Evolutionary conservation across 2,888 invertebrate species (phyloP).

Genomic region (Lissonota sp.): DNA sequence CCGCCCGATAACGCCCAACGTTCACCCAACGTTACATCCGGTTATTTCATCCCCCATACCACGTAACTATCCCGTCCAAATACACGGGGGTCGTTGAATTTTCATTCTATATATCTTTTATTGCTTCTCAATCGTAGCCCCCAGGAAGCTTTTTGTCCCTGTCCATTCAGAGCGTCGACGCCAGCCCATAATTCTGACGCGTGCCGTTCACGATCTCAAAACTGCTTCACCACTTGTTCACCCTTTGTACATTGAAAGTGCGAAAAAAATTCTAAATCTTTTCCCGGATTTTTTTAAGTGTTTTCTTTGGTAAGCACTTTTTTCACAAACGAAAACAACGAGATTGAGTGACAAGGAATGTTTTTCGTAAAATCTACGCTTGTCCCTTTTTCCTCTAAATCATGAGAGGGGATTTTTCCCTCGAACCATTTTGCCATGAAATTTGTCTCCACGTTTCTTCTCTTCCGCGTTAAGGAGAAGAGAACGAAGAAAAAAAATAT

Average conservation of each 20-base stretch:
- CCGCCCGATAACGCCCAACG: conserved; percentile 50
- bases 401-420: conserved; percentile 35
- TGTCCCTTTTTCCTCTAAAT: conserved; percentile 10
- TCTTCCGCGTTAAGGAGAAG: conserved; percentile 27
- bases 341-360: not conserved
- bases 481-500: conserved; percentile 20
- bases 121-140: conserved; percentile 32
- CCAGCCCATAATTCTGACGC: conserved; percentile 15
- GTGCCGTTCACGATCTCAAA: conserved; percentile 18
- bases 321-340: not conserved
- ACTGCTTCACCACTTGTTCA: conserved; percentile 6
- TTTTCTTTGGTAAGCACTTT: not conserved
- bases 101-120: conserved; percentile 36
- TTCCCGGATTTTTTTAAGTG: not conserved
- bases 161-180: conserved; percentile 42
- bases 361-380: not conserved
- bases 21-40: conserved; percentile 57
- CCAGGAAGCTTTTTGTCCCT: conserved; percentile 42
- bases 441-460: conserved; percentile 50
- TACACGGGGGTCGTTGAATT: conserved; percentile 31
- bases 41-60: conserved; percentile 46
- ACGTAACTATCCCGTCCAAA: conserved; percentile 11
- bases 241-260: not conserved
- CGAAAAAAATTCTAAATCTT: not conserved
- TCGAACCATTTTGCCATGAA: conserved; percentile 48